A percentile compares a stretch with the other conserved stretches of the same genome.
phyloP scores from a whole-genome alignment of 2,888 invertebrate species.

The Mongoloraphidia duomilia region DNA sequence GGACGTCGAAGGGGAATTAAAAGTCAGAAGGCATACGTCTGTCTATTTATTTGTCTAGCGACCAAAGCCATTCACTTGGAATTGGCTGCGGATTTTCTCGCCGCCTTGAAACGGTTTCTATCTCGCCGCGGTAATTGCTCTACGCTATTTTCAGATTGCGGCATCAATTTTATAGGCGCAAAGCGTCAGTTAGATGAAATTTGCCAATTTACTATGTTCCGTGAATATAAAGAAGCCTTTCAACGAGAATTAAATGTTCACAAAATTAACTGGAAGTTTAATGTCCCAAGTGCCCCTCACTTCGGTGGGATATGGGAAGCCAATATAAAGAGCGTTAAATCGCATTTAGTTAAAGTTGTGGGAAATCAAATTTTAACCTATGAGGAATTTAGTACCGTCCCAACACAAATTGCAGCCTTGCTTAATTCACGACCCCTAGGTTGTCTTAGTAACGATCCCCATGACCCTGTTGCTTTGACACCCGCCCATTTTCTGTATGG shows the following conservation, averaged over 20 bases:
- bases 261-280: constrained; percentile 8
- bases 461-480: too few species aligned
- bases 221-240: constrained; percentile 1
- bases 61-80: constrained; percentile 16
- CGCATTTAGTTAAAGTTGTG: background rate
- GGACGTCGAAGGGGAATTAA: too few species aligned
- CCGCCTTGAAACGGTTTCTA: constrained; percentile 16
- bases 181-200: constrained; percentile 5
- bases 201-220: background rate
- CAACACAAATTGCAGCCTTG: background rate
- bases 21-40: too few species aligned
- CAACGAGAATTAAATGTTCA: constrained; percentile 2
- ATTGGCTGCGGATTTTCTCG: constrained; percentile 12
- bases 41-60: too few species aligned
- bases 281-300: background rate
- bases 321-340: background rate
- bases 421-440: too few species aligned
- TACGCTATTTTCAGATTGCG: constrained; percentile 17
- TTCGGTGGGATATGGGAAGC: background rate
- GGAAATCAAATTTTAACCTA: background rate
- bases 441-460: too few species aligned
- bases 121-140: constrained; percentile 14
- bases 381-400: background rate
- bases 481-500: too few species aligned
- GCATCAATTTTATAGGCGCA: constrained; percentile 17